phyloP scores from a whole-genome alignment of 2,797 vertebrate genomes.

The Thunnus albacares region DNA sequence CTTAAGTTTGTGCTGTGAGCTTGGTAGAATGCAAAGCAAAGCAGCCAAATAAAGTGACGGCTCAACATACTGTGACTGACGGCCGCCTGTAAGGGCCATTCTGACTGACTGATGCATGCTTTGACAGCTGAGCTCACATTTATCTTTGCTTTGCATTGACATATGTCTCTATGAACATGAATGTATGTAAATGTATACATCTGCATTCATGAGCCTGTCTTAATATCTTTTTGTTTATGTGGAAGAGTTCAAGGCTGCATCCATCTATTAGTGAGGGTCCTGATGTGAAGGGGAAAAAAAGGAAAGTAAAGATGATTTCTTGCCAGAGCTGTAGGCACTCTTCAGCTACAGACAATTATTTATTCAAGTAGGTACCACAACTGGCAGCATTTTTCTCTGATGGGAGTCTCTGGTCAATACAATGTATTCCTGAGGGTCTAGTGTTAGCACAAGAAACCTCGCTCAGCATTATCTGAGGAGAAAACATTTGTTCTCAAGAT shows the following conservation, averaged over 20 bases:
- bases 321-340: background rate
- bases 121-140: conserved; percentile 28
- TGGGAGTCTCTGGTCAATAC: conserved; percentile 7
- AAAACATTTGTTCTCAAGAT: conserved; percentile 18
- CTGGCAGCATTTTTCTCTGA: conserved; percentile 1
- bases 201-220: conserved; percentile 36
- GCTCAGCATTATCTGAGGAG: conserved; percentile 15
- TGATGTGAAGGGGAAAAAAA: background rate
- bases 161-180: conserved; percentile 1
- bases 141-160: conserved; percentile 12
- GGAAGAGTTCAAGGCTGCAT: background rate
- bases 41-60: conserved; percentile 2
- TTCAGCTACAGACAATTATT: background rate
- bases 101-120: conserved; percentile 5
- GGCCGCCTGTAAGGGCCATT: background rate
- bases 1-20: background rate
- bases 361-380: background rate
- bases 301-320: background rate
- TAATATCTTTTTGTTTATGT: conserved; percentile 2
- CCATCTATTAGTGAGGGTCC: background rate
- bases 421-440: conserved; percentile 1
- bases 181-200: conserved; percentile 37
- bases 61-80: conserved; percentile 3
- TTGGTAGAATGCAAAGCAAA: background rate
- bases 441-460: background rate